Conservation (phyloP, 2,113 vertebrate genomes). For the Mastomys natalensis region DNA sequence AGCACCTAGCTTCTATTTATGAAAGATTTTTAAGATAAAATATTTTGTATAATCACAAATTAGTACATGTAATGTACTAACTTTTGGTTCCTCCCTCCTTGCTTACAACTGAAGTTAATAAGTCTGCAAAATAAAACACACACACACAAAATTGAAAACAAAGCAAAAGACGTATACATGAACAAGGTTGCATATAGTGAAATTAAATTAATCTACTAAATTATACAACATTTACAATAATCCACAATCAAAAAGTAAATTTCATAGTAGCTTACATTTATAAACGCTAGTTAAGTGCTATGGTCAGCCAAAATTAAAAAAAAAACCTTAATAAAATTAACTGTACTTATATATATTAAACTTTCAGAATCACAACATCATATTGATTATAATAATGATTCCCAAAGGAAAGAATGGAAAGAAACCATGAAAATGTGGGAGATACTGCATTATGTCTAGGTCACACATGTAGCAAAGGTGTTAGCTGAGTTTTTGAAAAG, state of each 20-base stretch:
- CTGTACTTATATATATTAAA: not conserved
- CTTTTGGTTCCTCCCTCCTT: not conserved
- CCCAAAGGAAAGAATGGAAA: not conserved
- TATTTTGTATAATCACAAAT: constrained; percentile 44
- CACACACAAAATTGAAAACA: not conserved
- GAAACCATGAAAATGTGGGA: not conserved
- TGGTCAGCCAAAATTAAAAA: not conserved
- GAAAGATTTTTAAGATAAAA: not conserved
- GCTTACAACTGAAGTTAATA: not conserved
- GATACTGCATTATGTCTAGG: not conserved
- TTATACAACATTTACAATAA: constrained; percentile 5
- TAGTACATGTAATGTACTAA: not conserved
- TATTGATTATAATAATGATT: constrained; percentile 11
- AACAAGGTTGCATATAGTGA: not conserved
- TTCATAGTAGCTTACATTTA: constrained; percentile 20
- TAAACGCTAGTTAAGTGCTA: not conserved
- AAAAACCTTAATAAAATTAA: not conserved
- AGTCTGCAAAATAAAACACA: constrained; percentile 9
- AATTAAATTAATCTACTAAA: constrained; percentile 43
- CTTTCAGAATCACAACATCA: constrained; percentile 24
- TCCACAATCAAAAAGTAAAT: not conserved
- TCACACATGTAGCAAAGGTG: constrained; percentile 14
- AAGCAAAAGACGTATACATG: not conserved
- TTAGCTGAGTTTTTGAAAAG: not conserved
- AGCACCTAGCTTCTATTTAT: not conserved